phyloP scores from a whole-genome alignment of 92 coral and sea anemone genomes.

The Hydrozoanthus gracilis region DNA sequence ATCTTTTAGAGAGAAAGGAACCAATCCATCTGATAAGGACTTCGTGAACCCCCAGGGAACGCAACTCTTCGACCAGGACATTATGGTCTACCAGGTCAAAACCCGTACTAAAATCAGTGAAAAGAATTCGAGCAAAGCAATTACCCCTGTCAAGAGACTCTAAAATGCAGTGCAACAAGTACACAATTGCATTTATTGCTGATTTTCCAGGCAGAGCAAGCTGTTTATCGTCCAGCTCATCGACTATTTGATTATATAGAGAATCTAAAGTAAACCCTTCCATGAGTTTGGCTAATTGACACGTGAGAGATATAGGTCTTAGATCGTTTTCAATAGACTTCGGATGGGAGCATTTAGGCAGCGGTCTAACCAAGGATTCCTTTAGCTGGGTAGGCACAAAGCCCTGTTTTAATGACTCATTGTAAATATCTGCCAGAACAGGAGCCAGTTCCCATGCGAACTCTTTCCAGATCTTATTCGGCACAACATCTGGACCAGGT shows the following conservation, averaged over 20 bases:
- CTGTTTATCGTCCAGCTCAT: conserved; percentile 24
- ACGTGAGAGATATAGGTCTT: background rate
- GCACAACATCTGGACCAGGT: background rate
- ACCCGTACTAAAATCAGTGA: conserved; percentile 37
- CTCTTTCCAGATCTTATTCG: conserved; percentile 14
- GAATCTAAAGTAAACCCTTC: conserved; percentile 24
- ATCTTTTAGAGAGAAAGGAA: conserved; percentile 31
- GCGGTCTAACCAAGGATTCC: background rate
- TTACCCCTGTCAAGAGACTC: conserved; percentile 36
- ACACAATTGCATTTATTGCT: background rate
- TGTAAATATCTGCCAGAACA: conserved; percentile 15
- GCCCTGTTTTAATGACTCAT: background rate
- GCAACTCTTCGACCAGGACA: conserved; percentile 21
- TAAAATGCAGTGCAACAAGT: conserved; percentile 8
- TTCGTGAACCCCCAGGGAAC: conserved; percentile 33
- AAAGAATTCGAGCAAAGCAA: conserved; percentile 20
- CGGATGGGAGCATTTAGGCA: background rate
- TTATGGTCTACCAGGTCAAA: conserved; percentile 15
- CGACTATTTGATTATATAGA: conserved; percentile 15
- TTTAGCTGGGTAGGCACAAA: background rate
- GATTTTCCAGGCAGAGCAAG: conserved; percentile 31
- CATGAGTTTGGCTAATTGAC: conserved; percentile 19
- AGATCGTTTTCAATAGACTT: conserved; percentile 21
- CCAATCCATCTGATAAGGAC: conserved; percentile 46
- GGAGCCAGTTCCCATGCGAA: conserved; percentile 27